A percentile compares a stretch with the other conserved stretches of the same genome.
Conservation (phyloP, 2,113 vertebrate species). For the Rhea americana region DNA sequence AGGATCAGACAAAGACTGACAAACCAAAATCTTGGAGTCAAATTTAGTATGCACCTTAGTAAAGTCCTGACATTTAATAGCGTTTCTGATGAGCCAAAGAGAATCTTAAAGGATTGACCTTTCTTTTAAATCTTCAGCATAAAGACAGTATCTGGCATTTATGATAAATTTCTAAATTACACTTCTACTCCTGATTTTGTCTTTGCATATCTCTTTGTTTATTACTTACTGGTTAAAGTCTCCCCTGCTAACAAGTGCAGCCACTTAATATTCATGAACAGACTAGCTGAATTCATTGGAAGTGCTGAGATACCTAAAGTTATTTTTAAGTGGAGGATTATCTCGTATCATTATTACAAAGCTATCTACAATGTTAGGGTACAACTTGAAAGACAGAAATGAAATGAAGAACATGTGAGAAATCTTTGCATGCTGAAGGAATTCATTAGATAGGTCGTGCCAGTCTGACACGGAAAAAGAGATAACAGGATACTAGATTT, state of each 20-base stretch:
- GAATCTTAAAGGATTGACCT: slow-evolving; percentile 46
- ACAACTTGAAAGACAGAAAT: not conserved
- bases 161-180: slow-evolving; percentile 15
- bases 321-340: not conserved
- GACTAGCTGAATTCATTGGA: not conserved
- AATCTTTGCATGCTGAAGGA: not conserved
- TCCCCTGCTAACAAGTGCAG: not conserved
- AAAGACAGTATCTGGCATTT: not conserved
- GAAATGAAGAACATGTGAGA: not conserved
- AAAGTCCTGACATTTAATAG: slow-evolving; percentile 43
- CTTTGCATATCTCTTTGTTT: not conserved
- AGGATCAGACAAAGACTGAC: not conserved
- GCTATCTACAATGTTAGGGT: not conserved
- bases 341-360: not conserved
- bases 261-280: not conserved
- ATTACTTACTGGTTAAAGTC: slow-evolving; percentile 18
- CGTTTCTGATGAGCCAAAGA: slow-evolving; percentile 2
- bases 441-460: not conserved
- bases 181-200: not conserved
- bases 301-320: not conserved
- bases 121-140: not conserved
- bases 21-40: not conserved
- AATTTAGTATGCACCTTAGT: not conserved
- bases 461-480: not conserved
- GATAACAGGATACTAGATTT: not conserved